Base-by-base conservation (phyloP, 1,140 invertebrate genomes). In the Acyrthosiphon pisum region DNA sequence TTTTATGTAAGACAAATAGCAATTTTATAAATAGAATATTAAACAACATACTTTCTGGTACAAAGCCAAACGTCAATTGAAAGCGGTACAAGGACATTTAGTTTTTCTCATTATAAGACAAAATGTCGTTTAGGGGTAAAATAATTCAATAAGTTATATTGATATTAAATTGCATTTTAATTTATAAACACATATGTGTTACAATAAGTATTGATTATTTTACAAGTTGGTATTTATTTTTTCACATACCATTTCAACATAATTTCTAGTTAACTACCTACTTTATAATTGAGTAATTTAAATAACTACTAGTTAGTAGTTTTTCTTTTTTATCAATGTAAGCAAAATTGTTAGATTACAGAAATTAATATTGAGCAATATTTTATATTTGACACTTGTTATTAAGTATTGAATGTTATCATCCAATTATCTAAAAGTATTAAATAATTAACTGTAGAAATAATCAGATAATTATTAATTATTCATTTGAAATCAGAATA, bases 1-100 rank as follows among this genome's bases (percentile, higher is more conserved):
- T n/a, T 87, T 87, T 87, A 87, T 87, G 20, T 7, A 26, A 41
- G 48, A 26, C 22, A 89, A 53, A 89, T 53, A 89, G 26, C 11
- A n/a, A 91, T 46, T 76, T 91, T 68, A 91, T 91, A 68, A 91
- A 91, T 91, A 91, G 90, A 76, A 76, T 76, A 44, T 46, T 90
- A 14, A 68, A 68, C 37, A 76, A 46, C 26, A 6, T 76, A 91
- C 50, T 83, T 48, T 37, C 6, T 91, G 90, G 90, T 81, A 91
- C n/a, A 81, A 50, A 48, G 90, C 90, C 90, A 91, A 81, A n/a
- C 26, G 20, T 44, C 14, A 44, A 76, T 50, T 81, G 41, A 91
- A 91, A 81, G 44, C 30, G 30, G 68, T 81, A 37, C 90, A 91
- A 91, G 90, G 90, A 23, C 90, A 83, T 91, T 83, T 50, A 81